These are phyloP conservation scores for Andrena marginata DNA, from an alignment of 2,888 invertebrate genomes.

Conservation along the genomic window DNA sequence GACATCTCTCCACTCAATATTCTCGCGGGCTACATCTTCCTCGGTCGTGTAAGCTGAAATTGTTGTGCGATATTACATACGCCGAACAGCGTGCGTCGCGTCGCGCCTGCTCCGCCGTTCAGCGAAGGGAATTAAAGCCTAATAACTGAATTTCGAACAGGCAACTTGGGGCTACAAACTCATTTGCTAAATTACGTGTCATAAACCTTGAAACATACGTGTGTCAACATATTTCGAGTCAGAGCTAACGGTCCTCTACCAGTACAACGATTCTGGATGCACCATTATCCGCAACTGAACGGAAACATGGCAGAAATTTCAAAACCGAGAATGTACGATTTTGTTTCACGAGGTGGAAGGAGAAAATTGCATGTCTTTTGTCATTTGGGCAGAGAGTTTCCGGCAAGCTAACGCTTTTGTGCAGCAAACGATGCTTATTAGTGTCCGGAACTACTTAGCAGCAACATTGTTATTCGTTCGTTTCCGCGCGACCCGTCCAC, in stretches of 20 bases:
- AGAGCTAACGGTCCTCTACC: not conserved
- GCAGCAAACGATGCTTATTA: constrained; percentile 26
- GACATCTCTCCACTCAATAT: not conserved
- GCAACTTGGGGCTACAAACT: not conserved
- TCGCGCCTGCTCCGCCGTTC: not conserved
- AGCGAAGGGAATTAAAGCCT: constrained; percentile 7
- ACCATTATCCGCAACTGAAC: not conserved
- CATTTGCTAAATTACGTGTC: constrained; percentile 7
- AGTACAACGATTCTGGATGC: not conserved
- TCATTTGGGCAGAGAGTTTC: constrained; percentile 14
- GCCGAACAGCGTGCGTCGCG: not conserved
- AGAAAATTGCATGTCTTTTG: constrained; percentile 12
- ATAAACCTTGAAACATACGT: not conserved
- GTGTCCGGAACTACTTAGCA: constrained; percentile 19
- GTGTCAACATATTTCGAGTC: not conserved
- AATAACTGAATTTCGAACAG: constrained; percentile 17
- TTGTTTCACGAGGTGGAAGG: not conserved
- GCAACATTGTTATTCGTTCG: constrained; percentile 29
- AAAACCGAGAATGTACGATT: not conserved
- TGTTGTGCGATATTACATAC: not conserved
- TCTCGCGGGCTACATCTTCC: not conserved
- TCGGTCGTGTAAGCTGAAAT: not conserved
- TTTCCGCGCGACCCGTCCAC: not conserved
- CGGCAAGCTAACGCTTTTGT: not conserved
- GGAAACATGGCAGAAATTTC: not conserved